Percentiles rank a stretch among this genome's conserved stretches.
phyloP scores from a whole-genome alignment of 2,888 invertebrate species.

The Micropterix aruncella region DNA sequence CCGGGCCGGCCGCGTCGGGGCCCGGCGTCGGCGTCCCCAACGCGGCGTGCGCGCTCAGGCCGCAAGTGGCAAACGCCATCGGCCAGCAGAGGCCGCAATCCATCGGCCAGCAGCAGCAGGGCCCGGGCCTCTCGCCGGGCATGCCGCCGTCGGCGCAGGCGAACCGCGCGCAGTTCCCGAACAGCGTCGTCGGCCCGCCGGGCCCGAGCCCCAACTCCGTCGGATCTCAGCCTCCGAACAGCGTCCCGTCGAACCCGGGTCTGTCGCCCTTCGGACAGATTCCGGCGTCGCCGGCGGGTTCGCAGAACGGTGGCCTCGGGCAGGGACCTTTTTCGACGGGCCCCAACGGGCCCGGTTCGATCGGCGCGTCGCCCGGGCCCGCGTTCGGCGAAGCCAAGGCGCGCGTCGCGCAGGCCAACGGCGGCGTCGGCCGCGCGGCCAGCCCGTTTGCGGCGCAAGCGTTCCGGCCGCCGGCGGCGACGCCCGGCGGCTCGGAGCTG shows the following conservation, averaged over 20 bases:
- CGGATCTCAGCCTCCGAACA: slow-evolving; percentile 20
- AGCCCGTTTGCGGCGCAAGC: slow-evolving; percentile 41
- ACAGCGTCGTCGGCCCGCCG: slow-evolving; percentile 56
- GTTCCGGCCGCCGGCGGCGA: slow-evolving; percentile 35
- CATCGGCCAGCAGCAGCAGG: slow-evolving; percentile 20
- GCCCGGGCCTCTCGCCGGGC: slow-evolving; percentile 55
- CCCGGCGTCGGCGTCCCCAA: slow-evolving; percentile 16
- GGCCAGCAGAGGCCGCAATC: slow-evolving; percentile 16
- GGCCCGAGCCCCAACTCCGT: slow-evolving; percentile 65
- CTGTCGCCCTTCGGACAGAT: slow-evolving; percentile 59
- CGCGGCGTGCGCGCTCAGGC: slow-evolving; percentile 19
- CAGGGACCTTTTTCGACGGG: slow-evolving; percentile 37
- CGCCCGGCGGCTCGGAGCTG: slow-evolving; percentile 19
- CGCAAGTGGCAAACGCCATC: slow-evolving; percentile 14
- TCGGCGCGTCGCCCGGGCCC: slow-evolving; percentile 36
- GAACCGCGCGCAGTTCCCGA: slow-evolving; percentile 36
- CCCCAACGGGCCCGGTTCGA: slow-evolving; percentile 41
- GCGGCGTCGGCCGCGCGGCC: slow-evolving; percentile 28
- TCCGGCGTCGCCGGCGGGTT: slow-evolving; percentile 43
- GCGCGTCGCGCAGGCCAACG: slow-evolving; percentile 23
- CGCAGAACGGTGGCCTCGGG: slow-evolving; percentile 24
- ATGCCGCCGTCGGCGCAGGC: slow-evolving; percentile 31
- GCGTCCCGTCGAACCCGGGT: slow-evolving; percentile 46
- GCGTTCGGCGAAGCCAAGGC: slow-evolving; percentile 46
- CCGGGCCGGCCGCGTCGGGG: slow-evolving; percentile 21